A percentile compares a stretch with the other conserved stretches of the same genome.
phyloP scores from a whole-genome alignment of 2,888 invertebrate genomes.

The Gisinianus flammeolus region DNA sequence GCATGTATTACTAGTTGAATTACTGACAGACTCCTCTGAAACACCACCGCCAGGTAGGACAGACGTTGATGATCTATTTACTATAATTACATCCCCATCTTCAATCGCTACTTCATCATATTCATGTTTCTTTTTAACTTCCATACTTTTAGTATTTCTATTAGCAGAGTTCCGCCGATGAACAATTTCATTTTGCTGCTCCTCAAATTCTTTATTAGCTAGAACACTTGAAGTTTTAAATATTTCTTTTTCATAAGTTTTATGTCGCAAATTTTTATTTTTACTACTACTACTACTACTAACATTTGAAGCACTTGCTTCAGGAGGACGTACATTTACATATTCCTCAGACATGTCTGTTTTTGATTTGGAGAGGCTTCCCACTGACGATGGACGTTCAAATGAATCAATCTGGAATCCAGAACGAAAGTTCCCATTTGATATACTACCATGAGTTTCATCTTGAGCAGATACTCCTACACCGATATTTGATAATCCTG shows the following conservation, averaged over 20 bases:
- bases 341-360: not conserved
- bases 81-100: slow-evolving; percentile 51
- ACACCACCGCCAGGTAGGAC: slow-evolving; percentile 7
- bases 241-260: not conserved
- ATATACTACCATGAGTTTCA: not conserved
- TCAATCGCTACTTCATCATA: slow-evolving; percentile 58
- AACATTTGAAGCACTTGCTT: not conserved
- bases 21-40: not conserved
- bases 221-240: not conserved
- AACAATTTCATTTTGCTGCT: not conserved
- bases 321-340: not conserved
- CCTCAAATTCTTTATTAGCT: not conserved
- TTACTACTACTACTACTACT: not conserved
- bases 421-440: not conserved
- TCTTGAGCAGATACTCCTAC: slow-evolving; percentile 1
- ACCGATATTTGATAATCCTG: slow-evolving; percentile 16
- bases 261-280: not conserved
- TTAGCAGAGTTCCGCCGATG: not conserved
- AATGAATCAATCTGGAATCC: not conserved
- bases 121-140: slow-evolving; percentile 40
- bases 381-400: not conserved
- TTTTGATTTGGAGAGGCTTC: not conserved
- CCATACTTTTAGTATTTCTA: slow-evolving; percentile 8
- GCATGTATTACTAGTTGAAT: slow-evolving; percentile 38
- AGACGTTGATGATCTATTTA: slow-evolving; percentile 33